Evolutionary conservation across 2,113 vertebrate species (phyloP).

Genomic region (Hystrix cristata): DNA sequence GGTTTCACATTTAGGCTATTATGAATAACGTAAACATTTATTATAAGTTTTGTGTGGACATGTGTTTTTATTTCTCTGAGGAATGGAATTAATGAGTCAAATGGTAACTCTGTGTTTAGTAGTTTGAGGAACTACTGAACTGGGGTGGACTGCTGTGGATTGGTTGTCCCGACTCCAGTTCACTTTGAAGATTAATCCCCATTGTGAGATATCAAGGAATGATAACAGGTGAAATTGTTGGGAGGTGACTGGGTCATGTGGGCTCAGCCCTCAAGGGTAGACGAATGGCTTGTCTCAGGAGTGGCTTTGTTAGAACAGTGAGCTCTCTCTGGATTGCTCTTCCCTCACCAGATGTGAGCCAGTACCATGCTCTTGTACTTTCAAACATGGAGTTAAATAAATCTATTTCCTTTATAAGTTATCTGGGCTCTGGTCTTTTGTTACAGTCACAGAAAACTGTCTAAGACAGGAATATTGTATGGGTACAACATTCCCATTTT

Average conservation of each 20-base stretch:
- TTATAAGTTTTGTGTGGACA: background rate
- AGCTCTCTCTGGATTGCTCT: background rate
- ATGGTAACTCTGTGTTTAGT: background rate
- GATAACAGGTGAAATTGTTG: background rate
- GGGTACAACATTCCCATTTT: background rate
- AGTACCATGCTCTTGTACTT: background rate
- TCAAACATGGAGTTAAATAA: background rate
- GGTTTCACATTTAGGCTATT: background rate
- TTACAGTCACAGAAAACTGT: background rate
- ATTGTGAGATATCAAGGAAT: too few relatives aligned
- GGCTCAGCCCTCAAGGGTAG: background rate
- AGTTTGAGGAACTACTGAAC: background rate
- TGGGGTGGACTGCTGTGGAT: background rate
- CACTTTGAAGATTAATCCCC: background rate
- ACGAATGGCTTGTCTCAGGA: background rate
- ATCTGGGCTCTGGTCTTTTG: background rate
- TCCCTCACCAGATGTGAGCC: background rate
- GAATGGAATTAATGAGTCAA: background rate
- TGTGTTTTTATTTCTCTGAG: background rate
- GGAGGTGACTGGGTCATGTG: background rate
- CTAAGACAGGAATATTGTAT: background rate
- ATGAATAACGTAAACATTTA: background rate
- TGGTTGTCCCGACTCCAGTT: background rate
- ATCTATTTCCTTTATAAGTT: background rate
- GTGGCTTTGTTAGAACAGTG: background rate